A percentile compares a stretch with the other conserved stretches of the same genome.
These are phyloP conservation scores for Periophthalmus magnuspinnatus DNA, from an alignment of 2,797 vertebrate species.

Conservation along the genomic window DNA sequence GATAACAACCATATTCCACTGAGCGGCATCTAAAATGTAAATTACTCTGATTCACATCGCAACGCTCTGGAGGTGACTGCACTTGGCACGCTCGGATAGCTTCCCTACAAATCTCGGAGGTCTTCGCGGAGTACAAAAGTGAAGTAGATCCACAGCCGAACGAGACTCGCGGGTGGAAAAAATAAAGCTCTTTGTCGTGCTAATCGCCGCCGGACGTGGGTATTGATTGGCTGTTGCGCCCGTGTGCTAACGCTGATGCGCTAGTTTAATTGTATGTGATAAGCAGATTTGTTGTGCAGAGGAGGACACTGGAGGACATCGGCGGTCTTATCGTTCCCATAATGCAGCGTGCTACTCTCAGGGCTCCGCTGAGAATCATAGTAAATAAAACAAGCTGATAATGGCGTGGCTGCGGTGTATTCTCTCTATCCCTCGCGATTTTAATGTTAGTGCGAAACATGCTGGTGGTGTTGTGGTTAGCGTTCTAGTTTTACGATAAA, in stretches of 20 bases:
- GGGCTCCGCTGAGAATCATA: not conserved
- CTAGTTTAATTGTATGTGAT: slow-evolving; percentile 47
- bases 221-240: slow-evolving; percentile 48
- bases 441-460: not conserved
- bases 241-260: slow-evolving; percentile 21
- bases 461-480: not conserved
- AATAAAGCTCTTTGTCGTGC: slow-evolving; percentile 33
- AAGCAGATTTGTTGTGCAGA: slow-evolving; percentile 32
- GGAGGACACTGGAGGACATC: slow-evolving; percentile 63
- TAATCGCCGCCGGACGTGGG: slow-evolving; percentile 41
- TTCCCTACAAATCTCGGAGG: slow-evolving; percentile 47
- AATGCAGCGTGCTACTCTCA: slow-evolving; percentile 24
- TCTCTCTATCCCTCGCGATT: not conserved
- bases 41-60: slow-evolving; percentile 48
- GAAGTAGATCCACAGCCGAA: slow-evolving; percentile 32
- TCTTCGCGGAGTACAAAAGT: not conserved
- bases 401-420: not conserved
- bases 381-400: not conserved
- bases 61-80: slow-evolving; percentile 51
- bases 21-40: slow-evolving; percentile 46
- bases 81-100: slow-evolving; percentile 46
- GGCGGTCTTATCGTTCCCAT: slow-evolving; percentile 29
- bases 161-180: slow-evolving; percentile 34
- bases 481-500: not conserved
- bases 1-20: slow-evolving; percentile 27